Base-by-base conservation (phyloP, 64 coral and sea anemone species). In the Trachythela sp. region DNA sequence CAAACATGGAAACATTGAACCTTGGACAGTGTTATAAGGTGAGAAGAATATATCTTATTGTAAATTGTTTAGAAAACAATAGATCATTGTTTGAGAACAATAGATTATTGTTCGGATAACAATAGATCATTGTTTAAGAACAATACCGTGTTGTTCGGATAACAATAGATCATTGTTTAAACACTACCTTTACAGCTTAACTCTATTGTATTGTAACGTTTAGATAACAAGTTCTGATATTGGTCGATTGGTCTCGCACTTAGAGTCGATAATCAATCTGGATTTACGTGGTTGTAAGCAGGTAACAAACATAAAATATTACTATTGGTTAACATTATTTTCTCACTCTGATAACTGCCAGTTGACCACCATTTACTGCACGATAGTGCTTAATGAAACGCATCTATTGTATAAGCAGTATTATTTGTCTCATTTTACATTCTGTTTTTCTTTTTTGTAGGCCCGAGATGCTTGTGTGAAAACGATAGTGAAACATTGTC, bases 1-100 rank as follows among this genome's bases (percentile, higher is more conserved):
- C 83, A 51, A 91, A 98, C 29, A 77, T 98, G 4, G 90, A 94
- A 51, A 98, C 95, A 2, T 71, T 98, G 8, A 98, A 94, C 80
- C 90, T 98, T 72, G 95, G 95, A 29, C 95, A 98, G 43, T 98
- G 95, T 93, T 91, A 98, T 38, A 98, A 98, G 95, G 95, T 98
- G 89, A 31, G 49, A 30, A 0, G 0, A 49, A n/a, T 17, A 60
- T 35, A 27, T 10, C 51, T 54, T 9, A 2, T 72, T 2, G 26
- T 36, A 4, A 35, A 15, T 87, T 13, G 48, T 38, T 60, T 30
- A 36, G 29, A 38, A 87, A 54, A 27, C 13, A 86, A n/a, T n/a
- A 29, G 3, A 29, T n/a, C n/a, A n/a, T n/a, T n/a, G n/a, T n/a
- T n/a, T n/a, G n/a, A n/a, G n/a, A n/a, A n/a, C n/a, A n/a, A 4